Evolutionary conservation across 2,888 invertebrate genomes (phyloP).

Genomic region (Coleophora flavipennella): DNA sequence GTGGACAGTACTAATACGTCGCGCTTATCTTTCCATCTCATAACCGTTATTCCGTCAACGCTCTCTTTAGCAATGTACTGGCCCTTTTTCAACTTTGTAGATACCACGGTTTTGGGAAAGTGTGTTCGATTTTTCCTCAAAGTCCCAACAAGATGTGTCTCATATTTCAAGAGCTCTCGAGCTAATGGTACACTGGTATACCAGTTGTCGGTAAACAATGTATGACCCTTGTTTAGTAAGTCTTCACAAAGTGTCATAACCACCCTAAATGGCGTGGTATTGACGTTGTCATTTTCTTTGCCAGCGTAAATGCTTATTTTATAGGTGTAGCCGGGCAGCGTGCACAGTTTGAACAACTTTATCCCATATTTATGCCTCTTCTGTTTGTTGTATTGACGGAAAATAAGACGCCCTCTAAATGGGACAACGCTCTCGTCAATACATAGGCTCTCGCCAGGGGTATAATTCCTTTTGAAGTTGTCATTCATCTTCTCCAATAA

Average conservation of each 20-base stretch:
- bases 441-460: constrained; percentile 11
- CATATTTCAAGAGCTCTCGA: constrained; percentile 21
- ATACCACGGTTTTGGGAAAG: constrained; percentile 26
- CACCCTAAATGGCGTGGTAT: constrained; percentile 22
- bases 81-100: constrained; percentile 24
- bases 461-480: constrained; percentile 1
- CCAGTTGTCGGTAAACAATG: constrained; percentile 27
- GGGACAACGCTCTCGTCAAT: constrained; percentile 16
- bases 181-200: constrained; percentile 30
- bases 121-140: constrained; percentile 27
- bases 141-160: constrained; percentile 31
- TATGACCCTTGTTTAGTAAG: constrained; percentile 25
- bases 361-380: constrained; percentile 22
- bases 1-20: constrained; percentile 22
- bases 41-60: constrained; percentile 13
- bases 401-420: constrained; percentile 15
- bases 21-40: constrained; percentile 16
- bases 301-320: constrained; percentile 24
- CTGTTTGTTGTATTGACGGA: constrained; percentile 16
- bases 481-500: background rate
- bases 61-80: constrained; percentile 22
- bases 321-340: constrained; percentile 24
- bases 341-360: constrained; percentile 28
- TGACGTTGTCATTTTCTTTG: constrained; percentile 23
- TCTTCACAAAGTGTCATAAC: constrained; percentile 22